Conservation (phyloP, 1,140 invertebrate genomes). For the Apis mellifera region DNA sequence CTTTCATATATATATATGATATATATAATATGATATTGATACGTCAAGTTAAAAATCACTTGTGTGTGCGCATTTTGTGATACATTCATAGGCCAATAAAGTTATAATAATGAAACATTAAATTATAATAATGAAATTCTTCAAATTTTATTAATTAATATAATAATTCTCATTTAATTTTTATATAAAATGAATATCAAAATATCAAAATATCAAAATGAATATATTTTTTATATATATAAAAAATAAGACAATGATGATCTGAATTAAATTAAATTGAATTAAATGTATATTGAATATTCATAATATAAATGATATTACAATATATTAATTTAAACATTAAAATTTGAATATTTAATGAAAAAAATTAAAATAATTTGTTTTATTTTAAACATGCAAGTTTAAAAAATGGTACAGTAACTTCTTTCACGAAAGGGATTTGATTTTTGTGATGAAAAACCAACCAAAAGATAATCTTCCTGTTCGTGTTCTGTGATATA, state of each 20-base stretch:
- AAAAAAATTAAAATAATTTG: not conserved
- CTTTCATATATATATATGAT: not conserved
- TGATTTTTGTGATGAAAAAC: constrained; percentile 97
- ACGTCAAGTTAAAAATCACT: not conserved
- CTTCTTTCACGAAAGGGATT: constrained; percentile 99
- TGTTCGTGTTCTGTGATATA: constrained; percentile 96
- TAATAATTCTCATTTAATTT: not conserved
- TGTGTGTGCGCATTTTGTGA: not conserved
- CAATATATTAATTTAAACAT: constrained; percentile 26
- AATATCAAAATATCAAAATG: no score
- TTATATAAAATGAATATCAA: not conserved
- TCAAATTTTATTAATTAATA: no score
- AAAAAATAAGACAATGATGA: not conserved
- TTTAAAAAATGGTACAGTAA: constrained; percentile 91
- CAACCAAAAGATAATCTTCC: constrained; percentile 97
- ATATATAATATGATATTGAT: not conserved
- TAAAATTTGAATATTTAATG: not conserved
- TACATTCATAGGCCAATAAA: constrained; percentile 9
- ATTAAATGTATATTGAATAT: constrained; percentile 1
- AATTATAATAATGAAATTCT: not conserved
- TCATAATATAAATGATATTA: not conserved
- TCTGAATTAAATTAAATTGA: not conserved
- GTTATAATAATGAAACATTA: not conserved
- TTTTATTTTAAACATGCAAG: constrained; percentile 49
- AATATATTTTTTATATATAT: not conserved